These are phyloP conservation scores for Sparidentex hasta DNA, from an alignment of 2,797 vertebrate genomes.

Conservation along the genomic window DNA sequence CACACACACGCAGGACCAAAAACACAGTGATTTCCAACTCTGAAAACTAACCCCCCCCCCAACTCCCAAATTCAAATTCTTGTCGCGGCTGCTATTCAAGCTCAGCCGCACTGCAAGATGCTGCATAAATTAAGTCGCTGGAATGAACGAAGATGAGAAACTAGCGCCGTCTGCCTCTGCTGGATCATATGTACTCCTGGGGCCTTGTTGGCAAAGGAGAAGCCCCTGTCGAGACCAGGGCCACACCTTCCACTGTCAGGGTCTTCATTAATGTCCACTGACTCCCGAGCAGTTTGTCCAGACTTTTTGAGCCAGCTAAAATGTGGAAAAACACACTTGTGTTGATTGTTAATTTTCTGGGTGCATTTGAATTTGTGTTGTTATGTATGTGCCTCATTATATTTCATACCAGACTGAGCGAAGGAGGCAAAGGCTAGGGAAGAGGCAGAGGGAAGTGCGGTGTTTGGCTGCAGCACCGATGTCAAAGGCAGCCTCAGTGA, in stretches of 20 bases:
- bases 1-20: slow-evolving; percentile 39
- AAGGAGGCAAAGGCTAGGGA: slow-evolving; percentile 35
- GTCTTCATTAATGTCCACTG: slow-evolving; percentile 46
- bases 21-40: slow-evolving; percentile 48
- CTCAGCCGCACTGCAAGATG: slow-evolving; percentile 79
- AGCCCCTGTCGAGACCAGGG: slow-evolving; percentile 37
- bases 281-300: slow-evolving; percentile 7
- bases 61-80: slow-evolving; percentile 75
- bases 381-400: slow-evolving; percentile 41
- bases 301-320: slow-evolving; percentile 21
- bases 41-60: slow-evolving; percentile 42
- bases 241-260: slow-evolving; percentile 43
- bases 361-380: slow-evolving; percentile 24
- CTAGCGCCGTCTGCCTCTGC: slow-evolving; percentile 51
- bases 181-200: slow-evolving; percentile 47
- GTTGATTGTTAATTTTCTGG: slow-evolving; percentile 21
- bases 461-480: slow-evolving; percentile 31
- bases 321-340: slow-evolving; percentile 12
- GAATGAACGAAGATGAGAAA: slow-evolving; percentile 49
- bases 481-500: slow-evolving; percentile 51
- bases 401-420: slow-evolving; percentile 16
- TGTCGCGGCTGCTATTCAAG: slow-evolving; percentile 66
- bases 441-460: slow-evolving; percentile 12
- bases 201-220: slow-evolving; percentile 44
- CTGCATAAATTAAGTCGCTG: slow-evolving; percentile 83